Conservation (phyloP, 2,797 vertebrate genomes). For the Pogoniulus pusillus region DNA sequence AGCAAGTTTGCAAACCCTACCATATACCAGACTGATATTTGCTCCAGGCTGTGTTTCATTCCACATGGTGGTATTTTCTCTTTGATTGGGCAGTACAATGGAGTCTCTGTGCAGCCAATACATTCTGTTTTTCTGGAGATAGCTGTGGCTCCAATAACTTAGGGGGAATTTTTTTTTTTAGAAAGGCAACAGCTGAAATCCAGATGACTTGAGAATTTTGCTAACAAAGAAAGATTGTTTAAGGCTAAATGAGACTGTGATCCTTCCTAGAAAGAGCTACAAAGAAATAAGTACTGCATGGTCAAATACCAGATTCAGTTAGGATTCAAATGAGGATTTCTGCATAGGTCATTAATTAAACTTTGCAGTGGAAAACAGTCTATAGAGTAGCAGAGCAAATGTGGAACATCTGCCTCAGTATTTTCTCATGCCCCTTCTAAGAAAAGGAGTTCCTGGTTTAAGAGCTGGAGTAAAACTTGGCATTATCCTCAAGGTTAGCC, state of each 20-base stretch:
- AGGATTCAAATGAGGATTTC: slow-evolving; percentile 20
- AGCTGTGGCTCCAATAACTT: not conserved
- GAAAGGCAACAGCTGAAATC: slow-evolving; percentile 51
- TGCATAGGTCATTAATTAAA: slow-evolving; percentile 33
- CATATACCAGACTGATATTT: not conserved
- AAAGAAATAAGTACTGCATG: not conserved
- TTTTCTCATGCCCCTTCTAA: not conserved
- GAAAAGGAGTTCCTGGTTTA: not conserved
- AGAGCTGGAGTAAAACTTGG: not conserved
- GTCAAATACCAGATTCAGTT: slow-evolving; percentile 15
- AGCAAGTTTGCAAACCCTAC: not conserved
- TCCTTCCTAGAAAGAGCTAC: slow-evolving; percentile 58
- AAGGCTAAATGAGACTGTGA: slow-evolving; percentile 29
- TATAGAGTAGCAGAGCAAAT: slow-evolving; percentile 7
- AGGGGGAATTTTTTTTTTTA: too few relatives aligned
- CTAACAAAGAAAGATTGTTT: slow-evolving; percentile 62
- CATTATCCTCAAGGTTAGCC: not conserved
- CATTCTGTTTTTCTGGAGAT: slow-evolving; percentile 28
- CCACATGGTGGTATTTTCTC: not conserved
- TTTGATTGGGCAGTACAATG: slow-evolving; percentile 28
- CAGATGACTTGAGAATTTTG: slow-evolving; percentile 54
- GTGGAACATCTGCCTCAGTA: not conserved
- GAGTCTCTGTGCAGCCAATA: slow-evolving; percentile 22
- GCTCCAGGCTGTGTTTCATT: not conserved
- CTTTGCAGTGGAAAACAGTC: not conserved